Evolutionary conservation across 2,113 vertebrate genomes (phyloP), one percentile per base, ranked within the genome.

Genomic region (Colistium nudipinnis): DNA sequence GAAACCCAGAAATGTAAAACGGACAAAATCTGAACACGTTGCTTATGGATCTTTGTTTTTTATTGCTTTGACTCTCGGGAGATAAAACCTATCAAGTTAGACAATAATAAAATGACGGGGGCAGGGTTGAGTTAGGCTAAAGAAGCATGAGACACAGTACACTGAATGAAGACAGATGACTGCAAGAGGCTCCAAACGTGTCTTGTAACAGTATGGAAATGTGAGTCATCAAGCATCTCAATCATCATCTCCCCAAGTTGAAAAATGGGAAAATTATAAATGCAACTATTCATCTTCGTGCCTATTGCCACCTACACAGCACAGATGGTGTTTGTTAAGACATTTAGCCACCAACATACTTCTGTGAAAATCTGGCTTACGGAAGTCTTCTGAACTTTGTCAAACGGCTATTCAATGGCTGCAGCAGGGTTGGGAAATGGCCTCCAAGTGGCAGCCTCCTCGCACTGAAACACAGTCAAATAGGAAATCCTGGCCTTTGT

Each of bases 271-370:
- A 82, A 63, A 75, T 80, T 67, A 81, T 28, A 68, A 73, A 81
- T 67, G 43, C 56, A 53, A 43, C 65, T 67, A 84, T 66, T 74
- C 53, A 54, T 39, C 69, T 67, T 70, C 22, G 55, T 67, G 67
- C 60, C 24, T 77, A 38, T 27, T 65, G 63, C 83, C 86, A 75
- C 88, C 81, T 79, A 86, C 83, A 36, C 8, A 27, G 65, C 70
- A 61, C 83, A 90, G 81, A 83, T 86, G 88, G 88, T 86, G 81
- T 87, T 84, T 74, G 41, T 53, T 57, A 57, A 80, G 75, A 72
- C 19, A 53, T 79, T 49, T 10, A 59, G 39, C 47, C 20, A 36
- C 43, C 2, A 17, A 85, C 75, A 74, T 73, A 75, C 54, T 53
- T 66, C 31, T 62, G 43, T 7, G n/a, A 43, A 27, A 59, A 72